Evolutionary conservation across 2,797 vertebrate genomes (phyloP).

Genomic region (Novumbra hubbsi): DNA sequence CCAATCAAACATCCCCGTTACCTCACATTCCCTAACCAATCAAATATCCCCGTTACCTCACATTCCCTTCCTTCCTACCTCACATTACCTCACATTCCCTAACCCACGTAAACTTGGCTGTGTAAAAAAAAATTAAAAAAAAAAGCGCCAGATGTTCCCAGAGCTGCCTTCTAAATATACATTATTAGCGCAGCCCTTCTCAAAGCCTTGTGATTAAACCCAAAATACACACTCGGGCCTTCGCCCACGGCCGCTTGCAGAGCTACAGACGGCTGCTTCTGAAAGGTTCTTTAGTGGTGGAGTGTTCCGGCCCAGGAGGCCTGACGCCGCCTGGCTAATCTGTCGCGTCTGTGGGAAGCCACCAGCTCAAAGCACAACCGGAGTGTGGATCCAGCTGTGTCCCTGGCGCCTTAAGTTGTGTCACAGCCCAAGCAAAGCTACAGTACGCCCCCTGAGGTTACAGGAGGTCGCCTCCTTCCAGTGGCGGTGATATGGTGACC

Average conservation of each 20-base stretch:
- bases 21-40: slow-evolving; percentile 2
- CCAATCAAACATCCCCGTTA: not conserved
- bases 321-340: not conserved
- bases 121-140: no score
- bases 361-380: not conserved
- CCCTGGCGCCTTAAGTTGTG: not conserved
- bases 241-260: not conserved
- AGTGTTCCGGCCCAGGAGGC: not conserved
- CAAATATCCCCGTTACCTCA: not conserved
- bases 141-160: not conserved
- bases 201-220: not conserved
- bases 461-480: not conserved
- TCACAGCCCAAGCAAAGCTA: not conserved
- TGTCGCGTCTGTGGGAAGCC: not conserved
- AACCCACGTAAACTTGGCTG: not conserved
- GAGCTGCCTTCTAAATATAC: slow-evolving; percentile 3
- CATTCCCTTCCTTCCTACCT: no score
- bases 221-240: not conserved
- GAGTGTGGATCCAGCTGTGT: not conserved
- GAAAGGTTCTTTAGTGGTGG: not conserved
- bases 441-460: not conserved
- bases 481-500: not conserved
- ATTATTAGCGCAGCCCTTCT: not conserved
- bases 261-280: not conserved
- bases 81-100: not conserved